Evolutionary conservation across 2,888 invertebrate species (phyloP), one percentile per base, ranked within the genome.

Genomic region (Criorhina ranunculi): DNA sequence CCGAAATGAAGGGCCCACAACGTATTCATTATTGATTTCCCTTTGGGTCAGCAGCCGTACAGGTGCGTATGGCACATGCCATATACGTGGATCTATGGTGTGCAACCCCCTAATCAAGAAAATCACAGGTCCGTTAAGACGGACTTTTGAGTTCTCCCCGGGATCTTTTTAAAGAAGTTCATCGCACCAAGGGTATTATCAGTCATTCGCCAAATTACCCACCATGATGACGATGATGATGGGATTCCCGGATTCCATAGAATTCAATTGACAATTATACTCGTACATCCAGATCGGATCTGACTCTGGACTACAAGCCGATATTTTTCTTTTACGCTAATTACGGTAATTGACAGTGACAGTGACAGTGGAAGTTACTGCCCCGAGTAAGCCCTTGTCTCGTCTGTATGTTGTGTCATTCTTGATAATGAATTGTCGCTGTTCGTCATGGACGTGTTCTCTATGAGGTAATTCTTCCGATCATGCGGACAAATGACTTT

Each of bases 261-360:
- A 79, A 73, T 44, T 62, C 66, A 66, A 73, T 83, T 67, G 82
- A 78, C 72, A 82, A 67, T 37, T n/a, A 46, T 46, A 15, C 33
- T 46, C 17, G 15, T 6, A 33, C 17, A 57, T 33, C 31, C 24
- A 57, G 24, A 59, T 37, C 29, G 46, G 37, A 15, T 70, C 35
- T 37, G 44, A 17, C 12, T 19, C 12, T 17, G 62, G 33, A 35
- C 64, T 64, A 24, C 37, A 70, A 46, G 62, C 57, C 35, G 57
- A 67, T 73, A 78, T 79, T 78, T 33, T 51, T 75, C 59, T 60
- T 66, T 51, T 46, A 70, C 75, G 75, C 76, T 85, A 85, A 85
- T 85, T 85, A 85, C 85, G 69, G 85, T 80, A 80, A 85, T 85
- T 85, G 75, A 59, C 75, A 60, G 80, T 66, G 75, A 59, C 75